Base-by-base conservation (phyloP, 37 sponge, comb jelly and placozoan species). In the Geodia barretti region DNA sequence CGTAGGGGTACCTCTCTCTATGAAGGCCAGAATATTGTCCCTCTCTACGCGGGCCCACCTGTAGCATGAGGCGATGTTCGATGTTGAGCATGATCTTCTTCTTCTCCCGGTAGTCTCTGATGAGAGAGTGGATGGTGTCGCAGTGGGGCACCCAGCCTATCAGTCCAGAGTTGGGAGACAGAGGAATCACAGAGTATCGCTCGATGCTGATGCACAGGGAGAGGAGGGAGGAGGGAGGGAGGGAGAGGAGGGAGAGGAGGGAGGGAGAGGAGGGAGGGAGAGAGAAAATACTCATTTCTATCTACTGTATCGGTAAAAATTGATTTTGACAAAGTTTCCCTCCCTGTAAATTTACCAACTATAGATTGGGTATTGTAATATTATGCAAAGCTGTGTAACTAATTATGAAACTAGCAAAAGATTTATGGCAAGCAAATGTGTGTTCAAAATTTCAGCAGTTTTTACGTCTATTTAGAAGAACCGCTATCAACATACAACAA, bases 101-200 rank as follows among this genome's bases (percentile, higher is more conserved):
- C 88, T 90, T 96, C 60, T 96, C 99, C 39, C 99, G 81, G 64
- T 94, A 96, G 80, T 98, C 99, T 88, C 94, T 83, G 35, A 98
- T 96, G 64, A 98, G 87, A 21, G 95, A 88, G 85, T 98, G 99
- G 72, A 98, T 87, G 30, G 99, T 98, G 80, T 98, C 99, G 74
- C 96, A 96, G 82, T 95, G 96, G 20, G 99, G 96, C 23, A 96
- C 94, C 99, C 99, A 98, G 41, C 99, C 96, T 61, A 94, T 95
- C 75, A 98, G 89, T 0, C 99, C 99, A 60, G 99, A 98, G 75
- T 98, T 96, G 0, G 96, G 93, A 32, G 96, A 95, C 71, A 98
- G 89, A 24, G 99, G 99, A 60, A 96, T 93, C 70, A 98, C 99
- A 58, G 93, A 92, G 84, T 96, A 98, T 0, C 96, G 82, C 84